Evolutionary conservation across 2,113 vertebrate genomes (phyloP).

Genomic region (Brachyistius frenatus): DNA sequence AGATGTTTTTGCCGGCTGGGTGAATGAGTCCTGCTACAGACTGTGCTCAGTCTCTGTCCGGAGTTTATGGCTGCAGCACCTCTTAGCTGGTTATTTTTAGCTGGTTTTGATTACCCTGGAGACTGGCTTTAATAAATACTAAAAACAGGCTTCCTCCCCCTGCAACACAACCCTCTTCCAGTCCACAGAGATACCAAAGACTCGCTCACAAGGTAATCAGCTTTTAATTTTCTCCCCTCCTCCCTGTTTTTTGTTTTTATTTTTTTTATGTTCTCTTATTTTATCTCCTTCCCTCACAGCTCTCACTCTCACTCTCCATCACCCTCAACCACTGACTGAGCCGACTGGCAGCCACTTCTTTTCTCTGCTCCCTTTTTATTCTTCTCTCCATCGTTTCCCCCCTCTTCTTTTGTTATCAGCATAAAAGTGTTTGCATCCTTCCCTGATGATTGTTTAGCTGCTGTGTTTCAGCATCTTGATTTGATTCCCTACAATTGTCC

Average conservation of each 20-base stretch:
- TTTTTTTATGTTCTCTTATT: constrained; percentile 34
- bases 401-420: constrained; percentile 61
- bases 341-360: constrained; percentile 25
- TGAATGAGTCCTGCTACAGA: constrained; percentile 16
- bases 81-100: constrained; percentile 68
- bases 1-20: not conserved
- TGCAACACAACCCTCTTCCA: constrained; percentile 8
- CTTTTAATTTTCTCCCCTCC: constrained; percentile 72
- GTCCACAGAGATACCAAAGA: constrained; percentile 62
- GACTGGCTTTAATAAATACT: constrained; percentile 75
- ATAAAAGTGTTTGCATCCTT: constrained; percentile 72
- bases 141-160: constrained; percentile 44
- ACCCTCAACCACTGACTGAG: constrained; percentile 36
- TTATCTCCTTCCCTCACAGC: constrained; percentile 30
- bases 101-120: constrained; percentile 59
- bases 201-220: constrained; percentile 76
- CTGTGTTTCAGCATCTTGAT: constrained; percentile 77
- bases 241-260: not conserved
- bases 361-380: constrained; percentile 25
- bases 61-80: constrained; percentile 43
- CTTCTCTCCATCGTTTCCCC: constrained; percentile 14
- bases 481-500: constrained; percentile 73
- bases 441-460: constrained; percentile 77
- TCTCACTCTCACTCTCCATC: constrained; percentile 46
- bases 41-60: constrained; percentile 24